Conservation (phyloP, 2,888 invertebrate species). For the Philereme transversata region DNA sequence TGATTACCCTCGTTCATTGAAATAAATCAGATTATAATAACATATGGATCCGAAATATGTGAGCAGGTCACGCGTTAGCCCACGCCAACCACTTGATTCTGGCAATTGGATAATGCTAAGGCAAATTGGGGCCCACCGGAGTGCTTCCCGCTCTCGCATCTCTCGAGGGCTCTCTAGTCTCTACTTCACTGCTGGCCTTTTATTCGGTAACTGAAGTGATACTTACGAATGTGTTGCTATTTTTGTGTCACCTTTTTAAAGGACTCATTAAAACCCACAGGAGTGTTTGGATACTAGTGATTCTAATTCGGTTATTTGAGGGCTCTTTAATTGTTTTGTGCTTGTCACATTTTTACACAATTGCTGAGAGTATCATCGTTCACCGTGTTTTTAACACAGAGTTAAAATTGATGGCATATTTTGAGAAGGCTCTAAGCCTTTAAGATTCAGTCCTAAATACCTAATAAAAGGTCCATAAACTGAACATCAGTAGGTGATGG, state of each 20-base stretch:
- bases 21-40: constrained; percentile 28
- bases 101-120: constrained; percentile 77
- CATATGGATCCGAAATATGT: constrained; percentile 52
- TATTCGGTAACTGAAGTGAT: constrained; percentile 39
- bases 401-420: not conserved
- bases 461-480: constrained; percentile 14
- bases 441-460: not conserved
- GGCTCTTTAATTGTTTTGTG: too few relatives aligned
- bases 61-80: constrained; percentile 77
- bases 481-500: constrained; percentile 16
- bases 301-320: too few relatives aligned
- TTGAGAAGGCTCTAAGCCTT: not conserved
- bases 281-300: not conserved
- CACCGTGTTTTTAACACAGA: too few relatives aligned
- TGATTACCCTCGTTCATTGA: constrained; percentile 1
- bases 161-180: constrained; percentile 70
- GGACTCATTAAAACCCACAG: not conserved
- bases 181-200: constrained; percentile 65
- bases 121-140: constrained; percentile 79
- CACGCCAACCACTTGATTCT: constrained; percentile 80
- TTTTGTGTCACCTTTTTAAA: not conserved
- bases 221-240: not conserved
- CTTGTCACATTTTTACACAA: too few relatives aligned
- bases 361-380: too few relatives aligned
- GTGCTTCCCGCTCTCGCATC: constrained; percentile 61